These are phyloP conservation scores for Heterocephalus glaber DNA, from an alignment of 2,113 vertebrate genomes.

Conservation along the genomic window DNA sequence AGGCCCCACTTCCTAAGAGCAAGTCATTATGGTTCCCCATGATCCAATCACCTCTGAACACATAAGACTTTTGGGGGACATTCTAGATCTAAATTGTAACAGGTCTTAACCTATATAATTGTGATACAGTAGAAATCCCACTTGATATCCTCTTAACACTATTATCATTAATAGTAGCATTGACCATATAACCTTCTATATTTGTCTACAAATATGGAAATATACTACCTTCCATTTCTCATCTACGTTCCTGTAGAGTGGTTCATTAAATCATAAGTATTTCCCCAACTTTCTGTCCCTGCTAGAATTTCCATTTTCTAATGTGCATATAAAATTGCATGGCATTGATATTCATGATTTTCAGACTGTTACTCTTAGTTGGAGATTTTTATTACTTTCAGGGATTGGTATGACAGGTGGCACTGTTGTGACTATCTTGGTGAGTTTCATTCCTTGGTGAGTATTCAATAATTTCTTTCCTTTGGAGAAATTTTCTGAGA, in stretches of 20 bases:
- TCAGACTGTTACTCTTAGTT: background rate
- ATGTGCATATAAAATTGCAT: too few species aligned
- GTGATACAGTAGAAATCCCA: background rate
- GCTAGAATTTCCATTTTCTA: background rate
- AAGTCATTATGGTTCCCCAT: background rate
- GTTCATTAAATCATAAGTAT: background rate
- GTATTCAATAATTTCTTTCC: background rate
- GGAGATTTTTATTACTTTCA: background rate
- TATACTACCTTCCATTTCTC: background rate
- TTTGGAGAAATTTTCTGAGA: background rate
- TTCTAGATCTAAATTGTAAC: background rate
- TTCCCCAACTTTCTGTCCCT: background rate
- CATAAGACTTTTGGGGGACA: background rate
- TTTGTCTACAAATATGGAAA: background rate
- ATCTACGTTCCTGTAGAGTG: background rate
- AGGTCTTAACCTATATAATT: background rate
- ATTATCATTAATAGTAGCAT: background rate
- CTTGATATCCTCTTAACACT: too few species aligned
- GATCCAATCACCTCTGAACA: background rate
- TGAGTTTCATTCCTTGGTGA: fast-evolving
- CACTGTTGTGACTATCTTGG: background rate
- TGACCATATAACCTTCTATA: background rate
- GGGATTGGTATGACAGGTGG: background rate
- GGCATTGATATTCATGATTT: background rate
- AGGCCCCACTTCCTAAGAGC: background rate